phyloP scores from a whole-genome alignment of 2,888 invertebrate genomes.

The Nymphalis polychloros region DNA sequence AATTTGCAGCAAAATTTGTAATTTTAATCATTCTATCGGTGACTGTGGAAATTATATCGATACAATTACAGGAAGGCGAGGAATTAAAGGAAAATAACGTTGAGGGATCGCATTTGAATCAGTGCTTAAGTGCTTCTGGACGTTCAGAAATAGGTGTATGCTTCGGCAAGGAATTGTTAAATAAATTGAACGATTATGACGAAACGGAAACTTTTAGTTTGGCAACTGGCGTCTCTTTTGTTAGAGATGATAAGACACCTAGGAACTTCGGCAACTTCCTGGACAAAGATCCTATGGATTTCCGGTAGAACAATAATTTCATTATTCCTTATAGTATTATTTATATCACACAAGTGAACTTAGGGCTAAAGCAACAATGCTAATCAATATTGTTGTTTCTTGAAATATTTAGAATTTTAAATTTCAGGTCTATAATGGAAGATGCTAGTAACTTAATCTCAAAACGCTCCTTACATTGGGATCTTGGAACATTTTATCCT shows the following conservation, averaged over 20 bases:
- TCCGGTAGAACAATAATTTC: conserved; percentile 75
- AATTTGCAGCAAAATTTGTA: conserved; percentile 18
- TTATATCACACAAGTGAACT: too few relatives aligned
- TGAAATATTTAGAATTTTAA: not conserved
- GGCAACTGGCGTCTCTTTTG: conserved; percentile 83
- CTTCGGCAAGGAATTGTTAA: conserved; percentile 86
- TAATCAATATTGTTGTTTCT: not conserved
- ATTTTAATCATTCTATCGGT: conserved; percentile 41
- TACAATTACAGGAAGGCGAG: conserved; percentile 69
- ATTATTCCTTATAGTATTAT: not conserved
- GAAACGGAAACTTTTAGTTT: conserved; percentile 85
- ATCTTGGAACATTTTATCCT: conserved; percentile 87
- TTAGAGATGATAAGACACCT: conserved; percentile 84
- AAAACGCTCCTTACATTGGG: conserved; percentile 88
- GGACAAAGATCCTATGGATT: conserved; percentile 88
- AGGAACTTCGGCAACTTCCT: conserved; percentile 85
- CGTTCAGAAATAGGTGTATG: conserved; percentile 82
- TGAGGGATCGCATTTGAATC: conserved; percentile 62
- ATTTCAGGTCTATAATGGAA: conserved; percentile 82
- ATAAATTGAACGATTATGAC: conserved; percentile 84
- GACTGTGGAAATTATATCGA: conserved; percentile 60
- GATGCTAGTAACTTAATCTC: conserved; percentile 86
- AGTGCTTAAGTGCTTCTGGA: conserved; percentile 65
- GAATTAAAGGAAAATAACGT: conserved; percentile 62
- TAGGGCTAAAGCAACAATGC: not conserved